phyloP scores from a whole-genome alignment of 2,797 vertebrate species.

The Peromyscus aztecus region DNA sequence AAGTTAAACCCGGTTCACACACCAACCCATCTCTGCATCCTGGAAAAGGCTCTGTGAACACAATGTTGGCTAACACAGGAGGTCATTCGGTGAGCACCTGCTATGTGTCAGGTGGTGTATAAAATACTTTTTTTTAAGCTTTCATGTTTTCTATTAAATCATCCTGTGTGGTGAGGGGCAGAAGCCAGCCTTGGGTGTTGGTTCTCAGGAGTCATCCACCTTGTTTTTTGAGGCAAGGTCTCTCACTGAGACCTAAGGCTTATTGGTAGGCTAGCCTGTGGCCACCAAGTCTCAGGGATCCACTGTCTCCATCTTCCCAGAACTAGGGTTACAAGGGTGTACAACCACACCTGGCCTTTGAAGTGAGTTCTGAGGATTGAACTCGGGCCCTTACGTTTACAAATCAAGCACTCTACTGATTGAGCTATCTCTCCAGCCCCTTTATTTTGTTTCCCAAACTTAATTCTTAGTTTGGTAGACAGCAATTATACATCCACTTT shows the following conservation, averaged over 20 bases:
- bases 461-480: constrained; percentile 64
- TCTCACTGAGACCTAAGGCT: not conserved
- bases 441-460: not conserved
- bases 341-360: not conserved
- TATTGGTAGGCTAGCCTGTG: not conserved
- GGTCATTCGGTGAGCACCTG: not conserved
- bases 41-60: not conserved
- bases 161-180: not conserved
- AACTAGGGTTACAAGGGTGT: not conserved
- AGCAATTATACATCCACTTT: constrained; percentile 1
- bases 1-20: not conserved
- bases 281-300: not conserved
- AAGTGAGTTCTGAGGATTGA: not conserved
- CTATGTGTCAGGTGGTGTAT: not conserved
- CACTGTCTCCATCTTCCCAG: not conserved
- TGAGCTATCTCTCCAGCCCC: not conserved
- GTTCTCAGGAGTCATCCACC: not conserved
- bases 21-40: not conserved
- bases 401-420: not conserved
- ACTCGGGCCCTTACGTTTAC: not conserved
- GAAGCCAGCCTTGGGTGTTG: not conserved
- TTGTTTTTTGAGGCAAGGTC: not conserved
- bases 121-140: not conserved
- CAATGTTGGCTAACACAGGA: not conserved
- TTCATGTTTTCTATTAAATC: not conserved